phyloP scores from a whole-genome alignment of 2,113 vertebrate genomes.

The Nothoprocta pentlandii region DNA sequence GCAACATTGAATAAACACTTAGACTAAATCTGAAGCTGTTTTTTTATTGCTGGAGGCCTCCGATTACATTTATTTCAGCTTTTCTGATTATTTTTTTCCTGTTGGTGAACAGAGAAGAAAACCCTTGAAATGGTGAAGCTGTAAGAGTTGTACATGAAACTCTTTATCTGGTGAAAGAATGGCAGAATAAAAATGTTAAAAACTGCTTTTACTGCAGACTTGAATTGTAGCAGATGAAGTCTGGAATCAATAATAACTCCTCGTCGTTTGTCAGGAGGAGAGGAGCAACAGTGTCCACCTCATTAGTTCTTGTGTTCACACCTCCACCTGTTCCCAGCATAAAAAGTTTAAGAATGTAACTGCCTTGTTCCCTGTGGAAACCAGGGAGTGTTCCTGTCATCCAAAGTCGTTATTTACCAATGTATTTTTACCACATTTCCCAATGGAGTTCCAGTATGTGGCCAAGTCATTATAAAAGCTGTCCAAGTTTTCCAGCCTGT shows the following conservation, averaged over 20 bases:
- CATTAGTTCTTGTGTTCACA: conserved; percentile 32
- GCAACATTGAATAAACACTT: neutral
- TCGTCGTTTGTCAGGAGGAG: conserved; percentile 38
- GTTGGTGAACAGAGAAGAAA: neutral
- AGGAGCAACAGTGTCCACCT: conserved; percentile 4
- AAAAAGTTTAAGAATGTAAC: conserved; percentile 19
- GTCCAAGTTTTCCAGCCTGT: neutral
- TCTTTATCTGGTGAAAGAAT: neutral
- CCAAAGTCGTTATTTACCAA: neutral
- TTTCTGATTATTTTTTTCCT: neutral
- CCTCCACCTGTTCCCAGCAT: conserved; percentile 28
- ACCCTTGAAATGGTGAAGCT: neutral
- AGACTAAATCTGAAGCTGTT: neutral
- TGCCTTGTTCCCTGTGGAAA: neutral
- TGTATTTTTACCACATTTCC: neutral
- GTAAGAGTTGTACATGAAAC: neutral
- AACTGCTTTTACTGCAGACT: neutral
- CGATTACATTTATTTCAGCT: neutral
- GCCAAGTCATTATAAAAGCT: neutral
- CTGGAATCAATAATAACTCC: conserved; percentile 49
- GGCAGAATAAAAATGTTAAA: neutral
- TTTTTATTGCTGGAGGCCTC: neutral
- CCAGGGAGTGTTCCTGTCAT: neutral
- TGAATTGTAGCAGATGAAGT: conserved; percentile 36
- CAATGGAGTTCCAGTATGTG: neutral